Conservation (phyloP, 2,797 vertebrate genomes). For the Adelosebastes latens region DNA sequence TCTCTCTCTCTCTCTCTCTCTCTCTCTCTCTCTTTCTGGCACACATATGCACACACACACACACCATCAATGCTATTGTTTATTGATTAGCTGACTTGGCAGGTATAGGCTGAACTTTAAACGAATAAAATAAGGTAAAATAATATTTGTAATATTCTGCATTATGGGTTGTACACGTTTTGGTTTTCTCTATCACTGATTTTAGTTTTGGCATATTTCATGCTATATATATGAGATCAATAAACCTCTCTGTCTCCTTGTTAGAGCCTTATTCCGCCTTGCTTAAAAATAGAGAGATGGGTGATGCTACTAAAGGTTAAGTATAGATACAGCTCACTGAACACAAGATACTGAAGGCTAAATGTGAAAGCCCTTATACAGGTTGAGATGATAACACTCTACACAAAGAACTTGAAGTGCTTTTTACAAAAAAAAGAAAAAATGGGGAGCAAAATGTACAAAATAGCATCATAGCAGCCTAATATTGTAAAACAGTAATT, state of each 20-base stretch:
- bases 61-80: neutral
- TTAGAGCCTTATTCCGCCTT: neutral
- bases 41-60: neutral
- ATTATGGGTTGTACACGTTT: neutral
- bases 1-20: neutral
- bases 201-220: neutral
- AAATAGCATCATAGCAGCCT: neutral
- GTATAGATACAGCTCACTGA: neutral
- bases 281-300: neutral
- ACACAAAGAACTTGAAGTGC: neutral
- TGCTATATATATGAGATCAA: neutral
- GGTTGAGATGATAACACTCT: neutral
- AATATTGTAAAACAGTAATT: neutral
- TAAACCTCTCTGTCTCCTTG: neutral
- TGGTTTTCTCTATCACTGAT: neutral
- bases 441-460: neutral
- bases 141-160: neutral
- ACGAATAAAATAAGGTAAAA: neutral
- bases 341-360: neutral
- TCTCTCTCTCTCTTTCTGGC: neutral
- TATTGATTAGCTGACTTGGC: constrained; percentile 36
- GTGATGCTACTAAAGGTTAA: neutral
- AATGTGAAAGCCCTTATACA: neutral
- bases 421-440: neutral
- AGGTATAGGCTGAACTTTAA: neutral